These are phyloP conservation scores for Callorhinus ursinus DNA, from an alignment of 2,113 vertebrate species.

Conservation along the genomic window DNA sequence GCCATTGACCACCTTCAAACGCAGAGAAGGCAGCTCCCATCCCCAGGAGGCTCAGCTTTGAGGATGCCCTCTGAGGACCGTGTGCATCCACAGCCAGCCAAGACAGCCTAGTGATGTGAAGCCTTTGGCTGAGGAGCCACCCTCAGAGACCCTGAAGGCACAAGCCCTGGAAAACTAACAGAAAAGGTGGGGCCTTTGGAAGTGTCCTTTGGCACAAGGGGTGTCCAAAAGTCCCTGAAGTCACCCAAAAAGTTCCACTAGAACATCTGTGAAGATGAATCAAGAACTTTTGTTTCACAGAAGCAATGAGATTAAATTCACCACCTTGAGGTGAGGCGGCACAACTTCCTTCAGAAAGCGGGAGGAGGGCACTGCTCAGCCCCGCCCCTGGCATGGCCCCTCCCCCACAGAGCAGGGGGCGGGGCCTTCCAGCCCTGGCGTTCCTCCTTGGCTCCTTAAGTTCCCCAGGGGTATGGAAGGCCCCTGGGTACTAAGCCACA, in stretches of 20 bases:
- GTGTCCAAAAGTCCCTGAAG: background rate
- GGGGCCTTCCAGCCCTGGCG: rapidly evolving
- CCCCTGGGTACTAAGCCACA: background rate
- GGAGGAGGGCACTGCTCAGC: rapidly evolving
- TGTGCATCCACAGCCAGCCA: rapidly evolving
- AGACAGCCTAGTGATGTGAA: background rate
- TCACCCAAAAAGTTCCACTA: background rate
- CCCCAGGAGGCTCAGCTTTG: too few species aligned
- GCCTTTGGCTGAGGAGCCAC: background rate
- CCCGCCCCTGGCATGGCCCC: rapidly evolving
- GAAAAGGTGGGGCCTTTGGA: background rate
- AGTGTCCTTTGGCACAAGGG: background rate
- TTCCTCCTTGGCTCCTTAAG: rapidly evolving
- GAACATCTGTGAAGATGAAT: background rate
- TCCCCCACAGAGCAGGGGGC: rapidly evolving
- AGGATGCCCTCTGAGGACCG: background rate
- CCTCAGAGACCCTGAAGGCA: background rate
- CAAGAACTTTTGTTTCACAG: background rate
- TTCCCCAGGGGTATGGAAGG: background rate
- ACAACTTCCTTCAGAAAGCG: background rate
- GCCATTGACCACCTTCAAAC: background rate
- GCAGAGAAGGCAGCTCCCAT: background rate
- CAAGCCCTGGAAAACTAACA: rapidly evolving
- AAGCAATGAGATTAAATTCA: background rate
- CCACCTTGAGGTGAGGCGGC: background rate